Evolutionary conservation across 2,888 invertebrate genomes (phyloP).

Genomic region (Plebejus melissa): DNA sequence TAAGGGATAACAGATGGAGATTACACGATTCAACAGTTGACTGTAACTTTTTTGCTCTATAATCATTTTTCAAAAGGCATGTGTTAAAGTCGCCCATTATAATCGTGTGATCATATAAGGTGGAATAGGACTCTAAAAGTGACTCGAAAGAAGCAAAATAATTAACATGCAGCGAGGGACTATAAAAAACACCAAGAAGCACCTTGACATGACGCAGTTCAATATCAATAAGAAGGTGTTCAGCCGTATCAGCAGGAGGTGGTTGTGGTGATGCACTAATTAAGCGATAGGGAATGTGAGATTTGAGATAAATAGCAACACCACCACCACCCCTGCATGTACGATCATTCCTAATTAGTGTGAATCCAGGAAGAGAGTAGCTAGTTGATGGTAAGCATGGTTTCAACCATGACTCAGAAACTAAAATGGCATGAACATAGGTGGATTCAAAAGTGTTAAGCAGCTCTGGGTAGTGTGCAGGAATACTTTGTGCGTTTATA

Average conservation of each 20-base stretch:
- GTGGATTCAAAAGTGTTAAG: constrained; percentile 7
- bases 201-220: too few relatives aligned
- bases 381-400: neutral
- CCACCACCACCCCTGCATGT: constrained; percentile 12
- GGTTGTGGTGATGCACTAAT: constrained; percentile 4
- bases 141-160: too few relatives aligned
- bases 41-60: too few relatives aligned
- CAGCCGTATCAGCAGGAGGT: constrained; percentile 8
- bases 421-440: neutral
- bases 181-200: too few relatives aligned
- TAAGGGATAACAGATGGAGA: too few relatives aligned
- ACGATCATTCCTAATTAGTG: constrained; percentile 26
- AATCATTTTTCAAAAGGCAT: too few relatives aligned
- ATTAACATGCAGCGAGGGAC: too few relatives aligned
- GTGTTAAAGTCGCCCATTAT: too few relatives aligned
- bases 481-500: constrained; percentile 1
- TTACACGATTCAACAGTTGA: too few relatives aligned
- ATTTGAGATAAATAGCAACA: constrained; percentile 30
- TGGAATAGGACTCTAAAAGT: too few relatives aligned
- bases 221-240: constrained; percentile 28
- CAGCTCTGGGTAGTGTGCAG: constrained; percentile 17
- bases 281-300: constrained; percentile 23
- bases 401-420: constrained; percentile 11
- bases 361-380: constrained; percentile 11
- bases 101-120: too few relatives aligned